phyloP scores from a whole-genome alignment of 2,797 vertebrate genomes.

The Acanthopagrus latus region DNA sequence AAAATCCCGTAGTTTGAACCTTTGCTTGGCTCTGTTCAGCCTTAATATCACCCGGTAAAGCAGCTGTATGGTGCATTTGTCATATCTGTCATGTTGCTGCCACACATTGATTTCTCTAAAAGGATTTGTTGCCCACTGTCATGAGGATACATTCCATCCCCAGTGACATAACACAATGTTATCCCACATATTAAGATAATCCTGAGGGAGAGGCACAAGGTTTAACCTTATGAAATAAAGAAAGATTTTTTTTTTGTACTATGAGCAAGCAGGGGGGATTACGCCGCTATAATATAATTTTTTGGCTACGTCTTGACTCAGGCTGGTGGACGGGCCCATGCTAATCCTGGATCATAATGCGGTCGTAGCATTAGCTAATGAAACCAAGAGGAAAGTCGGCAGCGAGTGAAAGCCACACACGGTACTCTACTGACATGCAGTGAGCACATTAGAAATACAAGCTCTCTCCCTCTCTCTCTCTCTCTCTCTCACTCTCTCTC shows the following conservation, averaged over 20 bases:
- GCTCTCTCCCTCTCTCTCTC: conserved; percentile 11
- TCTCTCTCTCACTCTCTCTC: conserved; percentile 8
- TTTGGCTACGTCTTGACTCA: conserved; percentile 63
- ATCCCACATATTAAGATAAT: conserved; percentile 80
- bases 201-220: conserved; percentile 60
- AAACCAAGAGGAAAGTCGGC: conserved; percentile 55
- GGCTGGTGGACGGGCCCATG: conserved; percentile 43
- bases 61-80: conserved; percentile 54
- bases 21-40: conserved; percentile 3
- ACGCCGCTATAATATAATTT: conserved; percentile 64
- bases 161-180: conserved; percentile 77
- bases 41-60: conserved; percentile 19
- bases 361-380: conserved; percentile 68
- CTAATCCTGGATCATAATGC: conserved; percentile 72
- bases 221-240: conserved; percentile 78
- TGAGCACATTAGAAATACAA: conserved; percentile 14
- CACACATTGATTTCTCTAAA: conserved; percentile 79
- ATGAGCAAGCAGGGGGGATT: conserved; percentile 65
- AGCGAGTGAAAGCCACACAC: conserved; percentile 29
- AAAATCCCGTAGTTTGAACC: background rate
- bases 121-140: conserved; percentile 76
- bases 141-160: conserved; percentile 73
- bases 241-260: conserved; percentile 50
- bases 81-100: conserved; percentile 62
- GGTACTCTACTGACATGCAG: conserved; percentile 7